Conservation (phyloP, 1,140 invertebrate species). For the Drosophila azteca region DNA sequence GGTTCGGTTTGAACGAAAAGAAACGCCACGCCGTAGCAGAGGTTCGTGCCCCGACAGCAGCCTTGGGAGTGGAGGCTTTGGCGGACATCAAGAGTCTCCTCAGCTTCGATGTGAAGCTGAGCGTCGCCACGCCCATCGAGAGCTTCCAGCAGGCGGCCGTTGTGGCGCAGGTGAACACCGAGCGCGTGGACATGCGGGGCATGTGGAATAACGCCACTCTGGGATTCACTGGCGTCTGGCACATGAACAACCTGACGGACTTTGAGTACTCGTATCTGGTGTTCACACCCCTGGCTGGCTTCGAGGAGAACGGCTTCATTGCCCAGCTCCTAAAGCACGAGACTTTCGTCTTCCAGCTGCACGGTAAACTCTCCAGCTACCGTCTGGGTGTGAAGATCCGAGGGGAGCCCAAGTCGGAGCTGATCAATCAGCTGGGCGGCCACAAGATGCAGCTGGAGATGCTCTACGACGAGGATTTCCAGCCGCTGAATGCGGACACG, state of each 20-base stretch:
- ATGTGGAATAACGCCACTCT: slow-evolving; percentile 89
- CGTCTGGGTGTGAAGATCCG: slow-evolving; percentile 86
- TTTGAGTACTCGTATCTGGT: slow-evolving; percentile 91
- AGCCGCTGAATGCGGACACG: slow-evolving; percentile 57
- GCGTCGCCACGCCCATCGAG: slow-evolving; percentile 89
- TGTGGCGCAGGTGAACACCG: slow-evolving; percentile 63
- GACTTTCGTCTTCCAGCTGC: slow-evolving; percentile 88
- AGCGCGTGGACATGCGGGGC: slow-evolving; percentile 87
- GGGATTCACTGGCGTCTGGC: slow-evolving; percentile 91
- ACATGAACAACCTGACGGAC: slow-evolving; percentile 87
- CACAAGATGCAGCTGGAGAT: slow-evolving; percentile 68
- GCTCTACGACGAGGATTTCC: slow-evolving; percentile 72
- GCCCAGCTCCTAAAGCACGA: slow-evolving; percentile 86
- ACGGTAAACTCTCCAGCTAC: slow-evolving; percentile 87
- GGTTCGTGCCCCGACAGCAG: slow-evolving; percentile 87
- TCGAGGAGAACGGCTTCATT: slow-evolving; percentile 90
- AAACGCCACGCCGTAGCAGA: slow-evolving; percentile 89
- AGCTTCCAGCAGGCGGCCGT: slow-evolving; percentile 86
- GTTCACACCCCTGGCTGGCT: slow-evolving; percentile 89
- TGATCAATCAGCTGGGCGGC: slow-evolving; percentile 68
- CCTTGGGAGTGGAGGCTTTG: slow-evolving; percentile 88
- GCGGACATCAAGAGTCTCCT: slow-evolving; percentile 85
- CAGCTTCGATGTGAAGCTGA: slow-evolving; percentile 89
- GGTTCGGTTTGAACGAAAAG: slow-evolving; percentile 88
- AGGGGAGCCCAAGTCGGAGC: slow-evolving; percentile 85